These are phyloP conservation scores for Epinotia ramella DNA, from an alignment of 2,888 invertebrate genomes.

Conservation along the genomic window DNA sequence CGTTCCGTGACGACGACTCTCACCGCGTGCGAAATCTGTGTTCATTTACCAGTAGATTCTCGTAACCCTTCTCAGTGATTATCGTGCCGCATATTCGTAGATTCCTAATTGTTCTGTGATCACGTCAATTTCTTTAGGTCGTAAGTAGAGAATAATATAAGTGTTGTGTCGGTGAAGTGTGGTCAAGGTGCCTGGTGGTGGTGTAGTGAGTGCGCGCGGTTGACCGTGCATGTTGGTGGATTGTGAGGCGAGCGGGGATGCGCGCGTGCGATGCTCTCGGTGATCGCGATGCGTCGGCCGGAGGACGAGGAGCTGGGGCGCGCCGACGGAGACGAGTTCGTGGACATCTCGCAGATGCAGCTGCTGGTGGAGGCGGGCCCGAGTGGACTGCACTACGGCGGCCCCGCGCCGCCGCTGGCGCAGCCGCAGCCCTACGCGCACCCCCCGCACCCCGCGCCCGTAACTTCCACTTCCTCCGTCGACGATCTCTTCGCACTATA, in stretches of 20 bases:
- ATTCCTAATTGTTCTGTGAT: constrained; percentile 81
- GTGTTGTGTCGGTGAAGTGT: constrained; percentile 47
- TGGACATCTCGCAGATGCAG: constrained; percentile 93
- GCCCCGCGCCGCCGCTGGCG: constrained; percentile 78
- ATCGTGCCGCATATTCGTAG: constrained; percentile 65
- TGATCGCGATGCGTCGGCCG: constrained; percentile 92
- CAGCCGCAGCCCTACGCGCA: constrained; percentile 76
- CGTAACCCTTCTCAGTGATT: constrained; percentile 66
- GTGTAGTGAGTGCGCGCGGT: constrained; percentile 59
- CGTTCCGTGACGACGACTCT: constrained; percentile 80
- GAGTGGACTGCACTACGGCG: constrained; percentile 80
- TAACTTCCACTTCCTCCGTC: constrained; percentile 86
- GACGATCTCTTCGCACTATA: constrained; percentile 91
- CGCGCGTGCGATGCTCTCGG: constrained; percentile 84
- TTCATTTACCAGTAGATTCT: constrained; percentile 81
- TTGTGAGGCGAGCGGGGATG: constrained; percentile 76
- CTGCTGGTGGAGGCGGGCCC: constrained; percentile 87
- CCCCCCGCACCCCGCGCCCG: constrained; percentile 67
- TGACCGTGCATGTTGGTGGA: constrained; percentile 65
- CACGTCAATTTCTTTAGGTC: constrained; percentile 74
- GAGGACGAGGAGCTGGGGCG: constrained; percentile 87
- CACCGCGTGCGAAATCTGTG: constrained; percentile 79
- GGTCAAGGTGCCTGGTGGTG: constrained; percentile 49
- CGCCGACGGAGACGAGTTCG: constrained; percentile 89
- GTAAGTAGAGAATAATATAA: constrained; percentile 63